phyloP scores from a whole-genome alignment of 1,140 invertebrate genomes.

The Oedothorax gibbosus region DNA sequence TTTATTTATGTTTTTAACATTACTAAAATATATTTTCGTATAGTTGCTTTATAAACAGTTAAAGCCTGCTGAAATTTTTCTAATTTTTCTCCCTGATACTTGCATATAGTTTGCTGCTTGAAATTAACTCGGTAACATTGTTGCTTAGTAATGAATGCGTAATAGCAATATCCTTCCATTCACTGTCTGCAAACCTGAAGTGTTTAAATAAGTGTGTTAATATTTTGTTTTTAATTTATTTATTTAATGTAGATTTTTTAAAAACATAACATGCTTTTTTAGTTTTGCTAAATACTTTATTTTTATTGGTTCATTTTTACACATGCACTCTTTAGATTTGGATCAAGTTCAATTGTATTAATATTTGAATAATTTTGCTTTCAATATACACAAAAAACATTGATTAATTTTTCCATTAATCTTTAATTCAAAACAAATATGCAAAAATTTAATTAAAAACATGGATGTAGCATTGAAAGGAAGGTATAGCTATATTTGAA shows the following conservation, averaged over 20 bases:
- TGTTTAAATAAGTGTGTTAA: conserved; percentile 18
- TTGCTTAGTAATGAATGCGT: conserved; percentile 58
- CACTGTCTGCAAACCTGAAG: conserved; percentile 52
- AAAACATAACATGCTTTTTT: background rate
- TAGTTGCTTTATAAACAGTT: conserved; percentile 41
- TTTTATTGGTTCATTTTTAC: no score
- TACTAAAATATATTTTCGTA: no score
- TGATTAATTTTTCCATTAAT: no score
- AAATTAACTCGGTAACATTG: conserved; percentile 50
- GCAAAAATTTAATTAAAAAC: background rate
- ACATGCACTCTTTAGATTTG: background rate
- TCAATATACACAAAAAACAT: no score
- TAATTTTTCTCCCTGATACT: conserved; percentile 27
- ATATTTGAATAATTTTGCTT: background rate
- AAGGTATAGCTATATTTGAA: conserved; percentile 58
- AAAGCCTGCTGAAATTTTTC: conserved; percentile 34
- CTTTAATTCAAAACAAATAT: no score
- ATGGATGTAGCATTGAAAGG: conserved; percentile 58
- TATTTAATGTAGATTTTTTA: no score
- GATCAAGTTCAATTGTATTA: background rate
- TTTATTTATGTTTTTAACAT: no score
- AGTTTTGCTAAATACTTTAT: background rate
- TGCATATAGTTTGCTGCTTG: conserved; percentile 58
- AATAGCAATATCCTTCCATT: conserved; percentile 61
- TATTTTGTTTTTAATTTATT: background rate